Percentiles rank a stretch among this genome's conserved stretches.
Evolutionary conservation across 2,888 invertebrate species (phyloP).

Genomic region (Apamea crenata): DNA sequence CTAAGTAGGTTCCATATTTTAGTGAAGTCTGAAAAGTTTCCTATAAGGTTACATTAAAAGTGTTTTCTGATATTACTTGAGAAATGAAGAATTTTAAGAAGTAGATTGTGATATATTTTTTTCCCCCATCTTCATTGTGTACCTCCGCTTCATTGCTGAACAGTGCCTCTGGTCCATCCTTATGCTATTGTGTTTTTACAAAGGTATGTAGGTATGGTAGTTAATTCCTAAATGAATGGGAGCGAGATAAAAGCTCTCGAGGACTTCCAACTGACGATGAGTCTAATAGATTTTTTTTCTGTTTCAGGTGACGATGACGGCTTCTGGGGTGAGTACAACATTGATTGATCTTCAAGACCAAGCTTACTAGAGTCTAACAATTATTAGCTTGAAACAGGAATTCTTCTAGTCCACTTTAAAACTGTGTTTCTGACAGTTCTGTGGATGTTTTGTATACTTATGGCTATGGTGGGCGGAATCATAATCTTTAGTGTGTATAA

Average conservation of each 20-base stretch:
- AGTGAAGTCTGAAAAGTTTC: not conserved
- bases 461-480: not conserved
- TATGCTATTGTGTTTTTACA: not conserved
- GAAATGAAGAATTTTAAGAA: not conserved
- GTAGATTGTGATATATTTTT: not conserved
- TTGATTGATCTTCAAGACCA: conserved; percentile 13
- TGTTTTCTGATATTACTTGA: not conserved
- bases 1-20: not conserved
- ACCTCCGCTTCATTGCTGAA: not conserved
- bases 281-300: conserved; percentile 9
- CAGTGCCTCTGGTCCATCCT: too few relatives aligned
- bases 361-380: not conserved
- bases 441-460: not conserved
- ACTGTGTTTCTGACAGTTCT: not conserved
- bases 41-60: not conserved
- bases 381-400: not conserved
- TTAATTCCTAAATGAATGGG: not conserved
- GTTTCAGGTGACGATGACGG: conserved; percentile 65
- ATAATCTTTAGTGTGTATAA: not conserved
- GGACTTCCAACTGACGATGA: not conserved
- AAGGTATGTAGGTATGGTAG: not conserved
- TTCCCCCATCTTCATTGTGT: too few relatives aligned
- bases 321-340: conserved; percentile 51
- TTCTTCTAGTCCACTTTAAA: not conserved
- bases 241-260: not conserved